Evolutionary conservation across 2,113 vertebrate genomes (phyloP), one percentile per base, ranked within the genome.

Genomic region (Mormoops blainvillei): DNA sequence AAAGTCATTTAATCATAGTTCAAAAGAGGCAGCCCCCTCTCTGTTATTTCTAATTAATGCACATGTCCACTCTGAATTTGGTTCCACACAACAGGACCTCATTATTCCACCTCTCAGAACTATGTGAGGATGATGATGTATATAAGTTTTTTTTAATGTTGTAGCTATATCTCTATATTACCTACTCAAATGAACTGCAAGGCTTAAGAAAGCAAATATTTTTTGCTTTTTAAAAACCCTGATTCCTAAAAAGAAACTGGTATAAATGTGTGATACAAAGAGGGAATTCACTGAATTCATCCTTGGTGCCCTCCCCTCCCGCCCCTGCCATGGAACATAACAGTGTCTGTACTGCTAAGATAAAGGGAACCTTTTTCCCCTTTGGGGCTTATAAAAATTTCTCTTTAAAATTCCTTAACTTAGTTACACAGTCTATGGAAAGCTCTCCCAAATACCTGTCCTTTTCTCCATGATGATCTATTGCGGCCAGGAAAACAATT

Each of bases 201-300:
- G 84, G 15, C 63, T 67, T 77, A 77, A 92, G 71, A 90, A 89
- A 95, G 67, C 11, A 38, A 88, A 58, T n/a, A 15, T 36, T 52
- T 80, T 76, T 85, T 63, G 31, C 77, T 95, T 89, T 96, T 95
- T 16, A 45, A 93, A 97, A 94, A 97, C 89, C 58, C 67, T 48
- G 36, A 18, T 96, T 98, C 97, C 96, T 98, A 81, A 95, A 96
- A 98, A 98, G 97, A 98, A 98, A 95, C 67, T 7, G 28, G 96
- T 95, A 96, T 92, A 97, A 96, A 97, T 63, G 36, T 94, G 12
- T 70, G 89, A 93, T 84, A 98, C 98, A 98, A 98, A 98, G 98
- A 96, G 83, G 94, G 86, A 96, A 98, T 98, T 98, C 97, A 98
- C 13, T 41, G 77, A 95, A 78, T 89, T 96, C 15, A 0, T 93